Base-by-base conservation (phyloP, 2,888 invertebrate genomes). In the Cosmorhoe ocellata region DNA sequence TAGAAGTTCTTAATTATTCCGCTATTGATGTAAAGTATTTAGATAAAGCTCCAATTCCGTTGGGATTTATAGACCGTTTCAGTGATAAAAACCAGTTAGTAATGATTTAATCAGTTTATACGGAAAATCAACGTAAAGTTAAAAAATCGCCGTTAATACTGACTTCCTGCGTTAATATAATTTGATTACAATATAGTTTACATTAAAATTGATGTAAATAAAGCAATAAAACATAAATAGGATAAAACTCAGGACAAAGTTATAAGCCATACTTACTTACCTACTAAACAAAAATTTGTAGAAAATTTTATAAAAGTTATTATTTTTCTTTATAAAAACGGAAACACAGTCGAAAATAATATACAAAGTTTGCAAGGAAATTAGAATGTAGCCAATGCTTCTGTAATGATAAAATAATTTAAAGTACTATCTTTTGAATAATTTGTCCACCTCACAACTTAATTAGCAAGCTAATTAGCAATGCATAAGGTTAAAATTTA, bases 1-100 rank as follows among this genome's bases (percentile, higher is more conserved):
- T 86, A 86, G 81, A 82, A 79, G 71, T 77, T 63, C 67, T 83
- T 85, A 84, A 85, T 86, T 85, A 86, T 82, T 80, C 75, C 54
- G 65, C 74, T 76, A 72, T 67, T 12, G 69, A 22, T 72, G 67
- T 70, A 63, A 42, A 28, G 43, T 38, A 58, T 56, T 45, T 31
- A 57, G 59, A 63, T 60, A 60, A 58, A 58, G 51, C 49, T 59
- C 44, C 47, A 52, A 59, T 58, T 61, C 59, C 18, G 46, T 42
- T 54, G 36, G 51, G 53, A 55, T 52, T 61, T 61, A 65, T 59
- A 46, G 49, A 28, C 43, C 34, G 36, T 56, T 56, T 56, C 46
- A 45, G 37, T 45, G 32, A 46, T 56, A 56, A 26, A 43, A 56
- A 50, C 58, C 44, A 33, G 51, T 41, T 56, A 58, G 34, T 45